A percentile compares a stretch with the other conserved stretches of the same genome.
Conservation (phyloP, 2,888 invertebrate species). For the Ichneumoninae sp. region DNA sequence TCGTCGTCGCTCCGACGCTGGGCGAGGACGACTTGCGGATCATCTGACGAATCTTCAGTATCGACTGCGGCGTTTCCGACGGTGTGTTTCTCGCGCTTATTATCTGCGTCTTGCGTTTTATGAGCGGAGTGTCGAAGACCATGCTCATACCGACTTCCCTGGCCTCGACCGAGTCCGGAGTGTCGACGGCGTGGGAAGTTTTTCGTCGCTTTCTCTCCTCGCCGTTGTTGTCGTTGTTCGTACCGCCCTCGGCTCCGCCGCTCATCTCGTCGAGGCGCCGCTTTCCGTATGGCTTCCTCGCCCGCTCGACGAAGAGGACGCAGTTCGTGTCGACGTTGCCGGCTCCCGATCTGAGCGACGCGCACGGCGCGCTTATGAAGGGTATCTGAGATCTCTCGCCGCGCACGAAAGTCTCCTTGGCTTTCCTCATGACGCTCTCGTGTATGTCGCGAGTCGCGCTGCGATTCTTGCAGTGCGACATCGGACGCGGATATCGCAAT, state of each 20-base stretch:
- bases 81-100: slow-evolving; percentile 41
- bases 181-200: slow-evolving; percentile 12
- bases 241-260: slow-evolving; percentile 60
- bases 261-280: slow-evolving; percentile 74
- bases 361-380: slow-evolving; percentile 80
- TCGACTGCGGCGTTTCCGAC: slow-evolving; percentile 80
- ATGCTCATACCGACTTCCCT: slow-evolving; percentile 67
- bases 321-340: slow-evolving; percentile 69
- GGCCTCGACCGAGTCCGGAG: slow-evolving; percentile 4
- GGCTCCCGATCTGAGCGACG: slow-evolving; percentile 70
- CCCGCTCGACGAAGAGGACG: slow-evolving; percentile 75
- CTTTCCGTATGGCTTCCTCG: slow-evolving; percentile 69
- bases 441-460: slow-evolving; percentile 71
- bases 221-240: slow-evolving; percentile 31
- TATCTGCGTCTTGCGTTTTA: slow-evolving; percentile 75
- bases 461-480: slow-evolving; percentile 77
- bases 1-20: not conserved
- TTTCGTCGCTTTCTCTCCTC: slow-evolving; percentile 65
- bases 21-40: slow-evolving; percentile 77
- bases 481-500: slow-evolving; percentile 77
- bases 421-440: slow-evolving; percentile 77
- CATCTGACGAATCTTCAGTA: slow-evolving; percentile 81
- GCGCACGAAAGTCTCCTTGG: slow-evolving; percentile 78
- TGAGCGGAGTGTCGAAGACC: slow-evolving; percentile 79
- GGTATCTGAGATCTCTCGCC: slow-evolving; percentile 77